phyloP scores from a whole-genome alignment of 2,888 invertebrate genomes.

The Drosophila bunnanda region DNA sequence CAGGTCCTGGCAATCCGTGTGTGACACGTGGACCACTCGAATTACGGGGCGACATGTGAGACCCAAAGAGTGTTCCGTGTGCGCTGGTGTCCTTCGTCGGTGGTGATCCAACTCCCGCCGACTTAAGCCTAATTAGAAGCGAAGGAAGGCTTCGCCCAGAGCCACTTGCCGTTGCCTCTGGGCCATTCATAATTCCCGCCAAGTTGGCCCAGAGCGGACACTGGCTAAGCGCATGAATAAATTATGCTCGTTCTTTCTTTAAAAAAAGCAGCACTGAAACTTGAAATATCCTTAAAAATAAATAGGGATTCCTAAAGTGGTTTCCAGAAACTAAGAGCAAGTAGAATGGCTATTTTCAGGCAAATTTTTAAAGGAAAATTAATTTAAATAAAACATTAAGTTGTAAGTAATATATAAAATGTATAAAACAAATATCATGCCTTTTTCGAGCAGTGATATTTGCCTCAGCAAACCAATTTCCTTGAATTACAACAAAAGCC shows the following conservation, averaged over 20 bases:
- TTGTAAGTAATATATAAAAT: background rate
- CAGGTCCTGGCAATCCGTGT: background rate
- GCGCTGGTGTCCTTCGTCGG: slow-evolving; percentile 4
- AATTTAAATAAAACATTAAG: background rate
- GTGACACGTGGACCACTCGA: slow-evolving; percentile 26
- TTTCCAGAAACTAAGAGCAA: no score
- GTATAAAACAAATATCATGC: background rate
- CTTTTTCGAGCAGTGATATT: background rate
- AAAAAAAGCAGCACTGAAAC: background rate
- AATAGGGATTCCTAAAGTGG: background rate
- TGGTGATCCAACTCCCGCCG: slow-evolving; percentile 10
- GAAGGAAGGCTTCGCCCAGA: slow-evolving; percentile 11
- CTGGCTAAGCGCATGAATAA: slow-evolving; percentile 54
- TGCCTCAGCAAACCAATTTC: slow-evolving; percentile 62
- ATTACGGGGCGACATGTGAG: slow-evolving; percentile 18
- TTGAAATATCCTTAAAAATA: slow-evolving; percentile 4
- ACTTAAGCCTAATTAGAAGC: slow-evolving; percentile 59
- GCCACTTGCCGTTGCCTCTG: background rate
- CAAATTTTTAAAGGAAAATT: no score
- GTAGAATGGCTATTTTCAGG: no score
- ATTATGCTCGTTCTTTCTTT: slow-evolving; percentile 49
- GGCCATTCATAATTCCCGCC: slow-evolving; percentile 63
- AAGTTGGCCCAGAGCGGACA: slow-evolving; percentile 35
- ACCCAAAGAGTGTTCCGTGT: background rate
- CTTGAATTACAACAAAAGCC: slow-evolving; percentile 78